Evolutionary conservation across 2,888 invertebrate species (phyloP).

Genomic region (Epsilonema sp.): DNA sequence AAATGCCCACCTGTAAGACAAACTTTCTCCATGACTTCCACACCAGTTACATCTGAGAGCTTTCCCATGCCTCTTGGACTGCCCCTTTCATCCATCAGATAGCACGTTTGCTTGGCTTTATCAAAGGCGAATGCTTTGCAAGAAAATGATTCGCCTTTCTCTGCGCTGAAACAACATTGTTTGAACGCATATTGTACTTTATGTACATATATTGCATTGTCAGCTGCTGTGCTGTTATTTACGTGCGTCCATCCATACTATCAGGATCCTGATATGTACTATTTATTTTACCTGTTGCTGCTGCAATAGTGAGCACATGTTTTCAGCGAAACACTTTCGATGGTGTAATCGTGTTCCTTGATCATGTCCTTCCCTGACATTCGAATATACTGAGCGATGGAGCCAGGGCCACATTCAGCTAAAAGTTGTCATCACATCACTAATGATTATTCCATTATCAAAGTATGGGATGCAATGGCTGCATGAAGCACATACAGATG

Average conservation of each 20-base stretch:
- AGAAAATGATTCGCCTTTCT: background rate
- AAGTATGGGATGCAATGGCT: no score
- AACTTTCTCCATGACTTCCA: slow-evolving; percentile 3
- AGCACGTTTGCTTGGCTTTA: background rate
- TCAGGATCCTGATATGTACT: no score
- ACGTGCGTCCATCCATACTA: no score
- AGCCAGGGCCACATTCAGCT: slow-evolving; percentile 4
- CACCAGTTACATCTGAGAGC: background rate
- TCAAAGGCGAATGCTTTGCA: slow-evolving; percentile 1
- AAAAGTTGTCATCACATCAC: background rate
- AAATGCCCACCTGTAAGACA: slow-evolving; percentile 1
- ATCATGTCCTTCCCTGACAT: background rate
- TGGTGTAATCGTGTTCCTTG: background rate
- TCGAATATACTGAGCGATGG: slow-evolving; percentile 2
- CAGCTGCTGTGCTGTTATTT: no score
- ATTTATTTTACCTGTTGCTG: background rate
- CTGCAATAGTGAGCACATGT: slow-evolving; percentile 2
- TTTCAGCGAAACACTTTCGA: background rate
- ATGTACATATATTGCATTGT: no score
- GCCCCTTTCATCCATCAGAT: background rate
- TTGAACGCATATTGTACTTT: no score
- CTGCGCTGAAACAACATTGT: background rate
- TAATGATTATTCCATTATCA: no score
- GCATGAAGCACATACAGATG: no score
- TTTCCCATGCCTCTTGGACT: background rate